Evolutionary conservation across 92 coral and sea anemone species (phyloP).

Genomic region (Parazoanthus atlanticus): DNA sequence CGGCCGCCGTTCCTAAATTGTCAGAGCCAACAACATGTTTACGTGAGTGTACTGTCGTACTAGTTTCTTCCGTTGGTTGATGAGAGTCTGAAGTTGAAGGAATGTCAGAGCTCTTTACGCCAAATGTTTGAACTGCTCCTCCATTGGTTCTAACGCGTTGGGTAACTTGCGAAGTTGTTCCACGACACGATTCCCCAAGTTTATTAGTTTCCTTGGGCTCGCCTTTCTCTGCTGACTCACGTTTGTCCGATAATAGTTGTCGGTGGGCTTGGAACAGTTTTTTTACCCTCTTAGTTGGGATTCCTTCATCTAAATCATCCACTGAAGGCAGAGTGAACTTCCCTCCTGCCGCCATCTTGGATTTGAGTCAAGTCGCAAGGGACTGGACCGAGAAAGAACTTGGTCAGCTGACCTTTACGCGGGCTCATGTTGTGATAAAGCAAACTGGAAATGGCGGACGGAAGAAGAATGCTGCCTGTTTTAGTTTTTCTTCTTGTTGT

Average conservation of each 20-base stretch:
- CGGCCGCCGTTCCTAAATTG: not conserved
- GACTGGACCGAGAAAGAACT: not conserved
- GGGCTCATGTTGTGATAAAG: not conserved
- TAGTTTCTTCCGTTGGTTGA: slow-evolving; percentile 2
- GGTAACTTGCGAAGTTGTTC: not conserved
- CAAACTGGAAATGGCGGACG: slow-evolving; percentile 20
- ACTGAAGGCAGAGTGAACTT: slow-evolving; percentile 76
- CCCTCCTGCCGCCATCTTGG: slow-evolving; percentile 74
- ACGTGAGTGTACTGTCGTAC: not conserved
- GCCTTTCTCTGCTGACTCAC: not conserved
- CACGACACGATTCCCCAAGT: not conserved
- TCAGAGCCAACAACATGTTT: not conserved
- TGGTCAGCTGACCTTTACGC: slow-evolving; percentile 17
- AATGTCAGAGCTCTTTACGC: not conserved
- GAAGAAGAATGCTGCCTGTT: not conserved
- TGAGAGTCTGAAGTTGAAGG: not conserved
- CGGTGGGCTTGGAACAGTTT: slow-evolving; percentile 48
- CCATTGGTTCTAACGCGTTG: not conserved
- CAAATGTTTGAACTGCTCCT: not conserved
- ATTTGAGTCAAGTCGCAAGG: not conserved
- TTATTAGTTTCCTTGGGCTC: not conserved
- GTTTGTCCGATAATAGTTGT: not conserved
- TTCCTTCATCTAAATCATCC: slow-evolving; percentile 76
- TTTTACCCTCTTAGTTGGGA: slow-evolving; percentile 38
- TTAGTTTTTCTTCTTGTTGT: not conserved